Conservation (phyloP, 1,140 invertebrate genomes). For the fruit fly (Drosophila melanogaster) region Release_6_plus_ISO1_MT NT_033777.3:21832501-21833000, state of each 20-base stretch:
- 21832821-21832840: conserved; percentile 25
- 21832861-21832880: conserved; percentile 50
- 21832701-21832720: conserved; percentile 40
- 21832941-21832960: conserved; percentile 46
- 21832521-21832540: conserved; percentile 76
- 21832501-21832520: background rate
- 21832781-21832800: conserved; percentile 49
- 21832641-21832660: conserved; percentile 36
- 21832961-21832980: conserved; percentile 43
- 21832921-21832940: background rate
- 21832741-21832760: conserved; percentile 44
- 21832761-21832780: conserved; percentile 50
- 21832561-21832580: conserved; percentile 79
- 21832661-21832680: conserved; percentile 47
- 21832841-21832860: conserved; percentile 39
- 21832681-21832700: conserved; percentile 38
- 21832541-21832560: conserved; percentile 78
- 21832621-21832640: conserved; percentile 7
- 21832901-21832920: conserved; percentile 24
- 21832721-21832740: conserved; percentile 37
- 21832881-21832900: conserved; percentile 51
- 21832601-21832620: conserved; percentile 80
- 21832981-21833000: conserved; percentile 42
- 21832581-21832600: conserved; percentile 80
- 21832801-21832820: conserved; percentile 34